Conservation (phyloP, 2,888 invertebrate genomes). For the Rambutsinella grinnellia region DNA sequence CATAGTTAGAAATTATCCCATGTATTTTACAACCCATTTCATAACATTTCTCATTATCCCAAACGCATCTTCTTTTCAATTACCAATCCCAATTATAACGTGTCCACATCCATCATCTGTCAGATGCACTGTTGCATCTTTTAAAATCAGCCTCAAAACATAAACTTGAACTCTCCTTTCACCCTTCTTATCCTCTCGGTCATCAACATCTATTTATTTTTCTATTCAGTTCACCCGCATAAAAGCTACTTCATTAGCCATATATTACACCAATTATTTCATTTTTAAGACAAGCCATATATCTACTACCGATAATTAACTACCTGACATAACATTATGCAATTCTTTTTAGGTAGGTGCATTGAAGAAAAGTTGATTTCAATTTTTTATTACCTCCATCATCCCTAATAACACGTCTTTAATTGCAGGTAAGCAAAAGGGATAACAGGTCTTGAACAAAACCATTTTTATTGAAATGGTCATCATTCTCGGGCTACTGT, state of each 20-base stretch:
- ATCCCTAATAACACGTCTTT: constrained; percentile 19
- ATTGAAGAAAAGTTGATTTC: constrained; percentile 3
- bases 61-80: constrained; percentile 20
- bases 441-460: too few species aligned
- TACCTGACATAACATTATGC: constrained; percentile 31
- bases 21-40: too few species aligned
- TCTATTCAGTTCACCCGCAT: background rate
- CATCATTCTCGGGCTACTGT: too few species aligned
- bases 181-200: too few species aligned
- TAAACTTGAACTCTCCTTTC: too few species aligned
- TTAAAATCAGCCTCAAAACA: background rate
- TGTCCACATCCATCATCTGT: constrained; percentile 42
- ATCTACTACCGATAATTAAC: constrained; percentile 6
- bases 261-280: constrained; percentile 52
- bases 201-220: background rate
- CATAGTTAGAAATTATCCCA: background rate
- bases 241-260: constrained; percentile 46
- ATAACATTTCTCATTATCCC: background rate
- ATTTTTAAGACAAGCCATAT: constrained; percentile 13
- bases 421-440: background rate
- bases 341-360: background rate
- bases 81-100: constrained; percentile 41
- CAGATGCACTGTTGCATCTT: constrained; percentile 17
- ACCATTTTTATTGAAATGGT: too few species aligned
- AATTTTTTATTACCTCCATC: constrained; percentile 22